A percentile compares a stretch with the other conserved stretches of the same genome.
phyloP scores from a whole-genome alignment of 2,888 invertebrate species.

The Platycnemis pennipes region DNA sequence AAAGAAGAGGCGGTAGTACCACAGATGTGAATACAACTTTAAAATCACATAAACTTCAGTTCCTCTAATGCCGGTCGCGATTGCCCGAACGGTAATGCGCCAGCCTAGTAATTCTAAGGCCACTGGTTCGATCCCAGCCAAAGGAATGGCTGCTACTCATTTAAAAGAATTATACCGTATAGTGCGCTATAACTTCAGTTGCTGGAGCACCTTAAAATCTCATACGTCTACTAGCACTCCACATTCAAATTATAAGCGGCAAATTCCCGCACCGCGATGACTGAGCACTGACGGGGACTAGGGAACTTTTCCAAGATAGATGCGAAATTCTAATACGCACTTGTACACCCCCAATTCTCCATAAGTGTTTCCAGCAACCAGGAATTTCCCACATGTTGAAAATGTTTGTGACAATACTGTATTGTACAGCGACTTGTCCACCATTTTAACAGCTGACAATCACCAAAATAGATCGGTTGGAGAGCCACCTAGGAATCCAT shows the following conservation, averaged over 20 bases:
- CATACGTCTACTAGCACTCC: neutral
- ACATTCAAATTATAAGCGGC: slow-evolving; percentile 6
- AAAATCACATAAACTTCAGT: neutral
- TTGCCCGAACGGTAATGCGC: no score
- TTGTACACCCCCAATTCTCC: slow-evolving; percentile 91
- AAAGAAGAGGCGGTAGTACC: slow-evolving; percentile 69
- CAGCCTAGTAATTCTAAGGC: no score
- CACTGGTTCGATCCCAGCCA: no score
- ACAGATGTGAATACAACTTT: neutral
- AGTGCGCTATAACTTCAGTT: neutral
- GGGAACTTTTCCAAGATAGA: neutral
- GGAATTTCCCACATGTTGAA: slow-evolving; percentile 91
- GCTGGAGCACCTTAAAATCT: no score
- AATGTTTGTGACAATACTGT: slow-evolving; percentile 90
- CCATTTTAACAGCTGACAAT: slow-evolving; percentile 73
- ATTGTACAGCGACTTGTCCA: slow-evolving; percentile 86
- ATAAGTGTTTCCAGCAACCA: slow-evolving; percentile 91
- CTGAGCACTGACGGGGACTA: neutral
- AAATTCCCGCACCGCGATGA: neutral
- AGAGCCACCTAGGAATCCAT: slow-evolving; percentile 38
- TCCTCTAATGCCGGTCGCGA: no score
- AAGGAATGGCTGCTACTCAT: no score
- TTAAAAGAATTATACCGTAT: neutral
- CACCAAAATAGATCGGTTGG: slow-evolving; percentile 55
- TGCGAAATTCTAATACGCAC: slow-evolving; percentile 81